Evolutionary conservation across 2,113 vertebrate species (phyloP).

Genomic region (Chaetodon trifascialis): DNA sequence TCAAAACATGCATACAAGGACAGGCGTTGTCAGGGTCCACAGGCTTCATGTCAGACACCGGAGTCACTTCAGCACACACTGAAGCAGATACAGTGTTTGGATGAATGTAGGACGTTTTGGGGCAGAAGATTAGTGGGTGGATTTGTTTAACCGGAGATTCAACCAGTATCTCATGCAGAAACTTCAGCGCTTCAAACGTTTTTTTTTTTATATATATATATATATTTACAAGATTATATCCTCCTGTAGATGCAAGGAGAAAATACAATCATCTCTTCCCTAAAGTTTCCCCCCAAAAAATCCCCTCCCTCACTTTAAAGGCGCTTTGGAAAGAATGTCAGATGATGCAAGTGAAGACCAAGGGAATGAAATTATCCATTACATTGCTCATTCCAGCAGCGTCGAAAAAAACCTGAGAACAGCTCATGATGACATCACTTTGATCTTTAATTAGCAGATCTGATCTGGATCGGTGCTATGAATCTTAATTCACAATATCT

Average conservation of each 20-base stretch:
- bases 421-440: conserved; percentile 59
- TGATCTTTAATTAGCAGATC: conserved; percentile 66
- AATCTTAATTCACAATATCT: conserved; percentile 38
- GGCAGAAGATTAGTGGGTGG: conserved; percentile 41
- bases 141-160: conserved; percentile 22
- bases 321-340: conserved; percentile 46
- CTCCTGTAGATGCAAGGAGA: conserved; percentile 17
- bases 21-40: conserved; percentile 3
- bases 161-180: not conserved
- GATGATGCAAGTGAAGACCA: conserved; percentile 67
- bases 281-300: not conserved
- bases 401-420: conserved; percentile 46
- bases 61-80: conserved; percentile 11
- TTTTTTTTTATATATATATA: not conserved
- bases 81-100: conserved; percentile 23
- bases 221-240: conserved; percentile 32
- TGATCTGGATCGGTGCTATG: conserved; percentile 31
- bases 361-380: conserved; percentile 51
- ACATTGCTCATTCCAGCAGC: conserved; percentile 42
- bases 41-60: not conserved
- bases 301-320: conserved; percentile 21
- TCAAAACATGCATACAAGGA: conserved; percentile 42
- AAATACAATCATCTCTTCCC: conserved; percentile 43
- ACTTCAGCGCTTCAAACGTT: conserved; percentile 22
- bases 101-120: not conserved